Conservation (phyloP, 2,113 vertebrate genomes). For the Plecotus auritus region DNA sequence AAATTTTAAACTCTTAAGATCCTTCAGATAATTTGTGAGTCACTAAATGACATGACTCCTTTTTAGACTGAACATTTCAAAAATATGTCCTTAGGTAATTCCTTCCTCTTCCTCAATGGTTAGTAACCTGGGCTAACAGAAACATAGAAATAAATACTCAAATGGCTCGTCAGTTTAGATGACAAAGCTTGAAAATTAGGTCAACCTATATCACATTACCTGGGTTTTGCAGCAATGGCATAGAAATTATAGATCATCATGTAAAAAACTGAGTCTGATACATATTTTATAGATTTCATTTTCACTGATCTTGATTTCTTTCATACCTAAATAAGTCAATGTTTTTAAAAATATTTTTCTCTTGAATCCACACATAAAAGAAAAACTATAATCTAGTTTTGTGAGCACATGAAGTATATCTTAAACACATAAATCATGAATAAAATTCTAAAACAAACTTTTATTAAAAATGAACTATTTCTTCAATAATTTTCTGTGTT, state of each 20-base stretch:
- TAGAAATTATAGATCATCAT: neutral
- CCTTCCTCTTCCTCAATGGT: conserved; percentile 7
- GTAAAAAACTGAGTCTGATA: conserved; percentile 11
- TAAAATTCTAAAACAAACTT: conserved; percentile 39
- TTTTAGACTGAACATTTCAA: conserved; percentile 22
- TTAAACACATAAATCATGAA: neutral
- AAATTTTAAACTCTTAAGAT: conserved; percentile 14
- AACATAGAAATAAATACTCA: neutral
- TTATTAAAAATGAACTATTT: conserved; percentile 17
- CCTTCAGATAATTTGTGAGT: conserved; percentile 33
- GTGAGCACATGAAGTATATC: neutral
- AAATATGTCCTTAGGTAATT: neutral
- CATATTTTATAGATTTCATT: conserved; percentile 11
- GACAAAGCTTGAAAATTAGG: conserved; percentile 22
- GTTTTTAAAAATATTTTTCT: neutral
- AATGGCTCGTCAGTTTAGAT: neutral
- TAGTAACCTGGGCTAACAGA: neutral
- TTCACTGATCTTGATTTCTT: conserved; percentile 34
- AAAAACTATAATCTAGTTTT: conserved; percentile 26
- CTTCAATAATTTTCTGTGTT: neutral
- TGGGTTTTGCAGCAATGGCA: neutral
- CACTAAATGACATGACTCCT: conserved; percentile 13
- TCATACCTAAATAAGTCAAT: neutral
- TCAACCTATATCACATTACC: neutral
- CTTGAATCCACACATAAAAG: neutral